A percentile compares a stretch with the other conserved stretches of the same genome.
Evolutionary conservation across 2,888 invertebrate genomes (phyloP).

Genomic region (Cryptocheilus praepositus): DNA sequence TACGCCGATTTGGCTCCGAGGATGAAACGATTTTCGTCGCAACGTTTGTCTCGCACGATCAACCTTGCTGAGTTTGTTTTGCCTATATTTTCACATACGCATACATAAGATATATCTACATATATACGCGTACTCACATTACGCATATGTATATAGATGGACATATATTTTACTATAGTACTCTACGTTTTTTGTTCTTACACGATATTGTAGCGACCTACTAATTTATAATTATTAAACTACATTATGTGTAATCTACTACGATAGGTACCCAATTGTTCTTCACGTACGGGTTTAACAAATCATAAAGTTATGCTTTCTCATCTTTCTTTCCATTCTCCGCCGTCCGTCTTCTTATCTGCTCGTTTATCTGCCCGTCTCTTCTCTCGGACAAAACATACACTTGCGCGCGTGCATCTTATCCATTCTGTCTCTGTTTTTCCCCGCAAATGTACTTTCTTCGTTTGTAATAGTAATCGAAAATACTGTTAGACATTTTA

Average conservation of each 20-base stretch:
- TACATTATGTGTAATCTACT: constrained; percentile 37
- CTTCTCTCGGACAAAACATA: background rate
- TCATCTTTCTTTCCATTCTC: constrained; percentile 9
- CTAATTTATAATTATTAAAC: constrained; percentile 45
- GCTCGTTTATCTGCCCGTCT: background rate
- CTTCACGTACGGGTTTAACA: constrained; percentile 44
- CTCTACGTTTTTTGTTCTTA: constrained; percentile 22
- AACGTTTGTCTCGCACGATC: constrained; percentile 37
- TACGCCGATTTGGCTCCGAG: too few relatives aligned
- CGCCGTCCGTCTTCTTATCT: background rate
- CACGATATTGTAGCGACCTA: constrained; percentile 29
- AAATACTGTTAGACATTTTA: constrained; percentile 57
- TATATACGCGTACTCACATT: constrained; percentile 15
- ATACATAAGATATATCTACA: constrained; percentile 3
- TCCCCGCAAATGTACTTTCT: background rate
- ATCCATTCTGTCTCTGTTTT: constrained; percentile 3
- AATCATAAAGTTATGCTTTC: constrained; percentile 35
- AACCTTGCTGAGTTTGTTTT: constrained; percentile 37
- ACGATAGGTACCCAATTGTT: constrained; percentile 45
- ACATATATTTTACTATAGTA: constrained; percentile 37
- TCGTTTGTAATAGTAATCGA: constrained; percentile 41
- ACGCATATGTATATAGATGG: constrained; percentile 3
- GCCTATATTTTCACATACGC: constrained; percentile 25
- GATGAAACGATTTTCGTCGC: constrained; percentile 12
- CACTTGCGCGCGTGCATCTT: background rate